Percentiles rank a stretch among this genome's conserved stretches.
Evolutionary conservation across 1,140 invertebrate species (phyloP).

Genomic region (Phthorimaea operculella): DNA sequence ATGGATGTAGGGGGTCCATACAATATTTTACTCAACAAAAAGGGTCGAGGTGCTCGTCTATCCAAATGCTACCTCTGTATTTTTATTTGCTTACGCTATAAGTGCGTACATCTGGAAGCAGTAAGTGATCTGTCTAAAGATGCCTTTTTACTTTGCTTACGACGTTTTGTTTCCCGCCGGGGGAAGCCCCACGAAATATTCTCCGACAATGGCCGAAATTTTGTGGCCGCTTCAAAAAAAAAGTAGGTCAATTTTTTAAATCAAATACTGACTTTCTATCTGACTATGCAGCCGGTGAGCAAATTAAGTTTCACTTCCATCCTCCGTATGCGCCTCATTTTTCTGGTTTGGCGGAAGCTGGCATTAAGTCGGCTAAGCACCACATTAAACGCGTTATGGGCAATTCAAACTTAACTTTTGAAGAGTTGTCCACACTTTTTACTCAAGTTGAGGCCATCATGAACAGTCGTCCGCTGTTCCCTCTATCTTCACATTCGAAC

Average conservation of each 20-base stretch:
- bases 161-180: slow-evolving; percentile 6
- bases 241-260: slow-evolving; percentile 2
- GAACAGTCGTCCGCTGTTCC: no score
- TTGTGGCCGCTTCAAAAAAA: slow-evolving; percentile 3
- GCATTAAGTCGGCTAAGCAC: slow-evolving; percentile 2
- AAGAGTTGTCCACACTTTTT: no score
- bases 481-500: no score
- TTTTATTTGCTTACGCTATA: not conserved
- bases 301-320: slow-evolving; percentile 9
- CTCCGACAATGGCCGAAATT: slow-evolving; percentile 7
- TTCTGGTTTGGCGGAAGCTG: not conserved
- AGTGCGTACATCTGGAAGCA: slow-evolving; percentile 14
- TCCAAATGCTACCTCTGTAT: not conserved
- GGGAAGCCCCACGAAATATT: slow-evolving; percentile 7
- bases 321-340: not conserved
- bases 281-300: slow-evolving; percentile 26
- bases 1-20: not conserved
- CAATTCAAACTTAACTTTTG: not conserved
- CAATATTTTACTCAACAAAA: not conserved
- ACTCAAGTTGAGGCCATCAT: no score
- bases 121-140: slow-evolving; percentile 12
- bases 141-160: slow-evolving; percentile 1
- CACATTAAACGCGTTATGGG: slow-evolving; percentile 4
- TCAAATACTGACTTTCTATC: not conserved
- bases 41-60: not conserved